Conservation (phyloP, 2,113 vertebrate species). For the Nannobrachium achirus region DNA sequence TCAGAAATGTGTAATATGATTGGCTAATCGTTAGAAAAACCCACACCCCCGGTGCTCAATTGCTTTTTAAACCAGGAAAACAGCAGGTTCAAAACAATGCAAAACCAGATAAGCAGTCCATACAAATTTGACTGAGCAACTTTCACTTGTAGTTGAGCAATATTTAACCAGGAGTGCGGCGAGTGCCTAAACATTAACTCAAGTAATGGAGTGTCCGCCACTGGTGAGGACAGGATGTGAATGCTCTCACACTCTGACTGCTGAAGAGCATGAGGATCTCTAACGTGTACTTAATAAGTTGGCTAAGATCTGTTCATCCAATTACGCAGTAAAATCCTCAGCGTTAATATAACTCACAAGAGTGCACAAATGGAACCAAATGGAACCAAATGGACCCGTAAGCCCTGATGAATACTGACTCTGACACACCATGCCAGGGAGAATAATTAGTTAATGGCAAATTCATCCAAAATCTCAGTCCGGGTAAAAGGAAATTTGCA, state of each 20-base stretch:
- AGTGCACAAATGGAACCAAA: background rate
- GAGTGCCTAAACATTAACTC: no score
- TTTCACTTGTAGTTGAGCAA: no score
- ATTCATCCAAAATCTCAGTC: constrained; percentile 15
- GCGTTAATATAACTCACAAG: background rate
- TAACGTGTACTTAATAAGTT: background rate
- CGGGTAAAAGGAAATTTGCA: constrained; percentile 26
- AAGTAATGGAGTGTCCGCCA: no score
- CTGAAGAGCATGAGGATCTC: background rate
- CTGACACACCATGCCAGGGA: constrained; percentile 20
- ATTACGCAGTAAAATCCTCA: background rate
- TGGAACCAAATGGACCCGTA: background rate
- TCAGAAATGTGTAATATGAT: no score
- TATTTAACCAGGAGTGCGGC: no score
- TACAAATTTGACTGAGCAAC: no score
- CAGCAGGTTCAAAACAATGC: no score
- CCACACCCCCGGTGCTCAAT: no score
- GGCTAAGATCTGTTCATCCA: background rate
- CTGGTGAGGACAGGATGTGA: no score
- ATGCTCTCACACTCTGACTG: background rate
- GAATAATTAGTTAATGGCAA: constrained; percentile 56
- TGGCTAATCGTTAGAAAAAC: no score
- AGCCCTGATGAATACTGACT: constrained; percentile 29
- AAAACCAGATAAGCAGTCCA: no score
- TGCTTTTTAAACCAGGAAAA: no score